A percentile compares a stretch with the other conserved stretches of the same genome.
Conservation (phyloP, 2,113 vertebrate genomes). For the Heteronetta atricapilla region DNA sequence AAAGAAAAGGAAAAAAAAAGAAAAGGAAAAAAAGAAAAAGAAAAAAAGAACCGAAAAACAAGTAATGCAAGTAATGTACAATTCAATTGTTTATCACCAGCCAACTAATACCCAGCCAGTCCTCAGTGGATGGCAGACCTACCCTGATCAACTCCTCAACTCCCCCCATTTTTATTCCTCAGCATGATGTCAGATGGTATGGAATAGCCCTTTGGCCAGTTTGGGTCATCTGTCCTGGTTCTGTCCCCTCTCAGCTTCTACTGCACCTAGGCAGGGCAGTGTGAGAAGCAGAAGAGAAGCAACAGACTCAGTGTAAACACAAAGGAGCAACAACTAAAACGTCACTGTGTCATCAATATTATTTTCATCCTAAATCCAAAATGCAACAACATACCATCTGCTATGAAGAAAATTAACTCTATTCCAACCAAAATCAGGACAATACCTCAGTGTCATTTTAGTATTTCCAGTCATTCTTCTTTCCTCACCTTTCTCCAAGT, state of each 20-base stretch:
- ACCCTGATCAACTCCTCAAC: no score
- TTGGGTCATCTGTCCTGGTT: background rate
- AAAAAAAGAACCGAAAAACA: no score
- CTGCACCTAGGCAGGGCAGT: background rate
- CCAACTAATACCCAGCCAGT: no score
- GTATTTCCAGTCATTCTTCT: background rate
- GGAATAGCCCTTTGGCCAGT: background rate
- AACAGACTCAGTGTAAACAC: background rate
- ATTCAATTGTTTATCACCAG: no score
- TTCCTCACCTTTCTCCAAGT: background rate
- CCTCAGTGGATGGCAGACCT: no score
- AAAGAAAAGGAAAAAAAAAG: no score
- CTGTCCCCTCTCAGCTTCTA: background rate
- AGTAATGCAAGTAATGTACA: no score
- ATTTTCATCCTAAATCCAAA: background rate
- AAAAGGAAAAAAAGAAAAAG: no score
- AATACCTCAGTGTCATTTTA: background rate
- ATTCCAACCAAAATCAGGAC: background rate
- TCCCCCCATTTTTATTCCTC: background rate
- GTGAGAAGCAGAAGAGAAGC: background rate
- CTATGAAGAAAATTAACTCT: background rate
- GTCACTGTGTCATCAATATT: background rate
- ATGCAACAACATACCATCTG: background rate
- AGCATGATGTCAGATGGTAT: background rate
- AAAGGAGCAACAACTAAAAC: background rate